Evolutionary conservation across 2,113 vertebrate genomes (phyloP).

Genomic region (Shinisaurus crocodilurus): DNA sequence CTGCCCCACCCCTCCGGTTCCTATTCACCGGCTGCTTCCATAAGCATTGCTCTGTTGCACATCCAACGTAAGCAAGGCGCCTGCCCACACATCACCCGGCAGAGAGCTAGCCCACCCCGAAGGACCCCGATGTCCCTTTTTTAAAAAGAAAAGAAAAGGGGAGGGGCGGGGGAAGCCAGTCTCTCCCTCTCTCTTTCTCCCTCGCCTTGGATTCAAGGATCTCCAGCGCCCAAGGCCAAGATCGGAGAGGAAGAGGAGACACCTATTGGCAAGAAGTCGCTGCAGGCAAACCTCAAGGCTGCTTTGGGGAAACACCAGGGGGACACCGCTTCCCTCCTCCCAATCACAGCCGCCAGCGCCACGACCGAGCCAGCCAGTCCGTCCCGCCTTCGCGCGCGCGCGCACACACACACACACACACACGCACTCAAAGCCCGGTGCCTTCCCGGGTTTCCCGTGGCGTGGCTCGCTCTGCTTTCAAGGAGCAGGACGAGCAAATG

Average conservation of each 20-base stretch:
- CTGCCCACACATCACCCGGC: not conserved
- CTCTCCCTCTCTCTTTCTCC: not conserved
- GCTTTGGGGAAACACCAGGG: conserved; percentile 71
- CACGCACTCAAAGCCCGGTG: not conserved
- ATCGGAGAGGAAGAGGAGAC: conserved; percentile 68
- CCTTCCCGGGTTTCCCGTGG: not conserved
- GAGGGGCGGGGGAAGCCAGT: not conserved
- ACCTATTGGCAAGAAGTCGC: conserved; percentile 74
- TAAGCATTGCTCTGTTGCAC: not conserved
- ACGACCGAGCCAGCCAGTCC: not conserved
- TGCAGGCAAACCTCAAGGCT: conserved; percentile 56
- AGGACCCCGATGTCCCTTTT: not conserved
- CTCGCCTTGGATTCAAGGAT: not conserved
- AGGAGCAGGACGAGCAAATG: not conserved
- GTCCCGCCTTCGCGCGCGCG: not conserved
- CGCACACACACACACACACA: conserved; percentile 4
- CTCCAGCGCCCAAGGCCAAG: conserved; percentile 36
- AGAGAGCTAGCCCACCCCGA: not conserved
- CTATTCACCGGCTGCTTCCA: not conserved
- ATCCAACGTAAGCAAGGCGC: not conserved
- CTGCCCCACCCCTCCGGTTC: not conserved
- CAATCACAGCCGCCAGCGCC: conserved; percentile 13
- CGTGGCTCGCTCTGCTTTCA: not conserved
- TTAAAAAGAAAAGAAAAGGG: not conserved
- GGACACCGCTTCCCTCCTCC: conserved; percentile 59